Base-by-base conservation (phyloP, 1,140 invertebrate genomes). In the Gyrodactylus salaris region DNA sequence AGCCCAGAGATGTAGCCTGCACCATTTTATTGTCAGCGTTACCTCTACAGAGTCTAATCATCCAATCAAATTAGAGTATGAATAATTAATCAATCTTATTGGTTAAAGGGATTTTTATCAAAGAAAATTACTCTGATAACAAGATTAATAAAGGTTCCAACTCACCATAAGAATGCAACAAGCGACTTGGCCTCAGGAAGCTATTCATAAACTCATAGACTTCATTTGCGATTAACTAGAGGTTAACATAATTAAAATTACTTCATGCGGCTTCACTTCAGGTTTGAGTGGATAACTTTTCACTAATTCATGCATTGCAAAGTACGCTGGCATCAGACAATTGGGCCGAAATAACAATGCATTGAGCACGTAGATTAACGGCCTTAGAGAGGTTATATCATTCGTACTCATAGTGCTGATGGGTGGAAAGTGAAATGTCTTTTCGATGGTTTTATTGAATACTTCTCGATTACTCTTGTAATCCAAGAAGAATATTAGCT, bases 231-330 rank as follows among this genome's bases (percentile, higher is more conserved):
- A 54, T 54, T n/a, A 54, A 54, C 34, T 54, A 54, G 7, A 54
- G 7, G 34, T 16, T 7, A n/a, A 54, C 34, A 54, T n/a, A 54
- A 54, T 54, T 25, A 24, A 25, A 71, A 24, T 21, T 25, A 71
- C 7, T n/a, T 71, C 26, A 25, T 71, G 70, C 16, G 70, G 70
- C 1, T 24, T 23, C n/a, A 24, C 25, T 25, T 71, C 70, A 20
- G 21, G 20, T 24, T 71, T 25, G 21, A 20, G 21, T 23, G 70
- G 70, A 71, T 24, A 71, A 71, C n/a, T 20, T 25, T 71, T 71
- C 24, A 71, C 25, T 25, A 71, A n/a, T n/a, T 71, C 70, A 25
- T 71, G 70, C 70, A 71, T 71, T 22, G 70, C 70, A 71, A 71
- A 71, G 26, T 71, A 71, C 7, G 70, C 70, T 7, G 70, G 70